Conservation (phyloP, 2,113 vertebrate genomes). For the Macquaria ambigua region DNA sequence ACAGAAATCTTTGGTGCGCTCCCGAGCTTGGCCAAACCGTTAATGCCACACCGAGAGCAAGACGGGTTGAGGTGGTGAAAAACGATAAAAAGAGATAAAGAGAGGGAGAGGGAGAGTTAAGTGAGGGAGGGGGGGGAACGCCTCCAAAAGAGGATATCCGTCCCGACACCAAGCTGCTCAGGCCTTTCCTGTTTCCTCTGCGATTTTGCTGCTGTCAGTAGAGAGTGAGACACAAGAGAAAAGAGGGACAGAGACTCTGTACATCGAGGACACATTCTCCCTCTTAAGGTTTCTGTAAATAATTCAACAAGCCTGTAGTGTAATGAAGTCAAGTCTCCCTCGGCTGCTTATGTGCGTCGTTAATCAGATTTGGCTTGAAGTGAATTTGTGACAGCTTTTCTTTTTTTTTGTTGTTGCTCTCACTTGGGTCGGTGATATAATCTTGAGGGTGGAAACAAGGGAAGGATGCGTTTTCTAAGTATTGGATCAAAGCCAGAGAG, state of each 20-base stretch:
- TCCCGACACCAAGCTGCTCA: constrained; percentile 81
- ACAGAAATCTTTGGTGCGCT: background rate
- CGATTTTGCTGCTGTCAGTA: constrained; percentile 72
- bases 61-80: constrained; percentile 23
- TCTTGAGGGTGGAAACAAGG: constrained; percentile 47
- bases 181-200: constrained; percentile 85
- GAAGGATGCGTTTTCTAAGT: constrained; percentile 73
- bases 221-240: constrained; percentile 28
- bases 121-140: constrained; percentile 76
- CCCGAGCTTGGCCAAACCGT: constrained; percentile 8
- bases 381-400: constrained; percentile 20
- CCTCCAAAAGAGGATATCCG: constrained; percentile 82
- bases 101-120: constrained; percentile 76
- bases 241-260: constrained; percentile 19
- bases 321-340: background rate
- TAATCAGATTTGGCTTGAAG: constrained; percentile 26
- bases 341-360: background rate
- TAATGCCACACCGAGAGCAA: constrained; percentile 53
- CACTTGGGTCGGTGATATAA: constrained; percentile 42
- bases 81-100: constrained; percentile 74
- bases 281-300: constrained; percentile 29
- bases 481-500: constrained; percentile 59
- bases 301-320: background rate
- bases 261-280: constrained; percentile 27
- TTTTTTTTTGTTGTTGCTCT: background rate